phyloP scores from a whole-genome alignment of 2,113 vertebrate species.

The Erythrolamprus reginae region DNA sequence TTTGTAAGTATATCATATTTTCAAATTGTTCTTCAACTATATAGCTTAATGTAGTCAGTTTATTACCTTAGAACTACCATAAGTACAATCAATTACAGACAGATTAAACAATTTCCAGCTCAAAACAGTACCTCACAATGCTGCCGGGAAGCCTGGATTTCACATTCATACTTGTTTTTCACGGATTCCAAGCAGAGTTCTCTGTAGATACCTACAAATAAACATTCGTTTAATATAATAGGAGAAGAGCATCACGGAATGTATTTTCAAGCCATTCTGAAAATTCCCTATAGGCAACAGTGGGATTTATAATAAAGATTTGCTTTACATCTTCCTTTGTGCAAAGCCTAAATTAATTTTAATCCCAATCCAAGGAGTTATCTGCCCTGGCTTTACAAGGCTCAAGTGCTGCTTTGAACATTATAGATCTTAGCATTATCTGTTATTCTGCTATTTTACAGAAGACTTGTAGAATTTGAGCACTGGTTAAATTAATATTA shows the following conservation, averaged over 20 bases:
- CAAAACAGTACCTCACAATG: conserved; percentile 88
- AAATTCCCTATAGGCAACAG: not conserved
- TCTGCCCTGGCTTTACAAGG: not conserved
- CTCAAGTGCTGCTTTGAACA: not conserved
- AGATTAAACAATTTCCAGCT: conserved; percentile 33
- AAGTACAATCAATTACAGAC: conserved; percentile 31
- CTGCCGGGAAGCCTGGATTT: conserved; percentile 94
- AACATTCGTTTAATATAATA: conserved; percentile 41
- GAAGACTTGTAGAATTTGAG: not conserved
- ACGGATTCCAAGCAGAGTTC: conserved; percentile 94
- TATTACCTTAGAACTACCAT: not conserved
- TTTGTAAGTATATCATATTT: not conserved
- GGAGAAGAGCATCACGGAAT: not conserved
- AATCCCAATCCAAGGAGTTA: not conserved
- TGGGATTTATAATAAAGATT: not conserved
- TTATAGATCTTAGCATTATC: not conserved
- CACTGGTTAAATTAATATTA: not conserved
- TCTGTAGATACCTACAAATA: conserved; percentile 88
- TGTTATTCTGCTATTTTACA: not conserved
- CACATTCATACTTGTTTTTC: conserved; percentile 97
- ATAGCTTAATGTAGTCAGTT: not conserved
- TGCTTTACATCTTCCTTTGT: not conserved
- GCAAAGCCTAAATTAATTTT: not conserved
- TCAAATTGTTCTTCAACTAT: not conserved
- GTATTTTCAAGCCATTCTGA: not conserved